phyloP scores from a whole-genome alignment of 2,113 vertebrate species.

The Hirundichthys speculiger region DNA sequence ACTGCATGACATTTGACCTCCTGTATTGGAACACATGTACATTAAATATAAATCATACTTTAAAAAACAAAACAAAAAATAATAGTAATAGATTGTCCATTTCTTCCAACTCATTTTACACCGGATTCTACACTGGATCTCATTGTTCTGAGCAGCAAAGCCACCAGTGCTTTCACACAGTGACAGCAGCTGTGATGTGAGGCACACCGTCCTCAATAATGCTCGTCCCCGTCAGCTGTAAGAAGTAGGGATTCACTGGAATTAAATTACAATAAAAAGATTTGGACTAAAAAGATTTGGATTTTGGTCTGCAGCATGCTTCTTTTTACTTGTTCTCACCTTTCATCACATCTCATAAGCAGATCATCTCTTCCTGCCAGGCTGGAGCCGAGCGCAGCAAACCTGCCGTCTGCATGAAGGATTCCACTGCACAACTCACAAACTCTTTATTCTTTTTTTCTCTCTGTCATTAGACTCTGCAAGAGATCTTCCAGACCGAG shows the following conservation, averaged over 20 bases:
- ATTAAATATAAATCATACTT: not conserved
- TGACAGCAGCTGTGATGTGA: conserved; percentile 55
- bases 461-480: conserved; percentile 81
- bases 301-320: not conserved
- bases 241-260: conserved; percentile 21
- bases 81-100: conserved; percentile 28
- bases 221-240: conserved; percentile 15
- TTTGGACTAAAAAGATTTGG: conserved; percentile 20
- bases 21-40: no score
- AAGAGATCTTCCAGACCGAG: conserved; percentile 92
- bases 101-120: no score
- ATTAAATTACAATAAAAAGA: conserved; percentile 58
- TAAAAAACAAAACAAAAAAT: conserved; percentile 13
- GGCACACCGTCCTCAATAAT: conserved; percentile 57
- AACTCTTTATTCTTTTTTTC: no score
- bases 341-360: not conserved
- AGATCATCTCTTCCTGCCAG: no score
- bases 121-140: conserved; percentile 31
- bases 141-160: conserved; percentile 30
- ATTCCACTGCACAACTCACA: no score
- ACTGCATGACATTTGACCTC: no score
- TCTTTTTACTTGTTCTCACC: not conserved
- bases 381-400: no score
- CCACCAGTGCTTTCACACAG: conserved; percentile 9
- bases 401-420: no score